These are phyloP conservation scores for Gallinago undulata DNA, from an alignment of 2,113 vertebrate species.

Conservation along the genomic window DNA sequence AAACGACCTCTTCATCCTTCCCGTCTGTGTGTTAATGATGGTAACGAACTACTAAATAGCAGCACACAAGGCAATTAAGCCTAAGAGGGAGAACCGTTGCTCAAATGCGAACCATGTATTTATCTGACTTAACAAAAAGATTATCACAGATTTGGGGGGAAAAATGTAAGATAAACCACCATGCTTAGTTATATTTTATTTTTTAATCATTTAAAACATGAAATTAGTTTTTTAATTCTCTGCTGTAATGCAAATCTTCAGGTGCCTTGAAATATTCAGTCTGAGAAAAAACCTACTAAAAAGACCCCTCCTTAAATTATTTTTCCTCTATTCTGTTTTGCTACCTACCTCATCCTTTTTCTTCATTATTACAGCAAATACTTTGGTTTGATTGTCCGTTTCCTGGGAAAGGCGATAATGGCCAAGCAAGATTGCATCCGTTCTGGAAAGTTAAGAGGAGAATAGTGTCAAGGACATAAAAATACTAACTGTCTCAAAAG, in stretches of 20 bases:
- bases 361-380: constrained; percentile 97
- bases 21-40: background rate
- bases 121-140: background rate
- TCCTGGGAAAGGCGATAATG: constrained; percentile 98
- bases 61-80: background rate
- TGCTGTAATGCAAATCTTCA: background rate
- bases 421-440: constrained; percentile 90
- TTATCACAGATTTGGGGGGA: background rate
- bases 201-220: background rate
- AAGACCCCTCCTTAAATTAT: background rate
- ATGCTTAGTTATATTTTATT: background rate
- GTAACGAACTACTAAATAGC: background rate
- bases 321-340: background rate
- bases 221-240: background rate
- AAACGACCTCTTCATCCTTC: background rate
- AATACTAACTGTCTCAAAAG: background rate
- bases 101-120: background rate
- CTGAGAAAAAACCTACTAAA: background rate
- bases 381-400: constrained; percentile 99
- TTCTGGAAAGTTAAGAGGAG: constrained; percentile 74
- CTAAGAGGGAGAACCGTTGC: background rate
- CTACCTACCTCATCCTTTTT: constrained; percentile 91
- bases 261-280: background rate
- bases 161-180: background rate
- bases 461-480: background rate